phyloP scores from a whole-genome alignment of 2,797 vertebrate species.

The Chiloscyllium punctatum region DNA sequence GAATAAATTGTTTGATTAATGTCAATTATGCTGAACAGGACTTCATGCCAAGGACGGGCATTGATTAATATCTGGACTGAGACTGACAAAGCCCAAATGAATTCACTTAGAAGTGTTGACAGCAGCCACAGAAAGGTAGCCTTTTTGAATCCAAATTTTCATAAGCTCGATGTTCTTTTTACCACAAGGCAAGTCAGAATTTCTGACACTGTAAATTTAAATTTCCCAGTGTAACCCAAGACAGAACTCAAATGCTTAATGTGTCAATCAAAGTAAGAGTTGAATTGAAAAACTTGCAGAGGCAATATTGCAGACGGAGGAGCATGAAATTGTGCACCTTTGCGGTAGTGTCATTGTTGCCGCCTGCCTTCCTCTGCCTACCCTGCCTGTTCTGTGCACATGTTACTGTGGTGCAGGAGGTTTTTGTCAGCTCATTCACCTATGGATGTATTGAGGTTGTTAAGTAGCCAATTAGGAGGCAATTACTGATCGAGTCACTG shows the following conservation, averaged over 20 bases:
- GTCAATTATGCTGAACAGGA: conserved; percentile 9
- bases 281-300: no score
- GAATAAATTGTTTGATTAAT: neutral
- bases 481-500: no score
- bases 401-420: no score
- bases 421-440: no score
- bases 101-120: neutral
- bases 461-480: no score
- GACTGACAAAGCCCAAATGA: neutral
- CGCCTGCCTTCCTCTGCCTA: neutral
- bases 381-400: no score
- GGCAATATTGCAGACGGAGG: neutral
- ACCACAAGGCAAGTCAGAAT: neutral
- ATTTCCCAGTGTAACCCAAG: neutral
- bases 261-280: neutral
- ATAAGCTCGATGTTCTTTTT: neutral
- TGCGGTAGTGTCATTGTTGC: no score
- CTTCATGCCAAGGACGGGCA: neutral
- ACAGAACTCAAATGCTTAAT: neutral
- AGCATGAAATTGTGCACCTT: neutral
- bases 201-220: neutral
- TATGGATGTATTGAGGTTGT: no score
- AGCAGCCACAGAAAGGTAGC: neutral
- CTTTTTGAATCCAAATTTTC: neutral
- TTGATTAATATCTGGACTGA: neutral